These are phyloP conservation scores for Malurus cyaneus DNA, from an alignment of 2,113 vertebrate species.

Conservation along the genomic window DNA sequence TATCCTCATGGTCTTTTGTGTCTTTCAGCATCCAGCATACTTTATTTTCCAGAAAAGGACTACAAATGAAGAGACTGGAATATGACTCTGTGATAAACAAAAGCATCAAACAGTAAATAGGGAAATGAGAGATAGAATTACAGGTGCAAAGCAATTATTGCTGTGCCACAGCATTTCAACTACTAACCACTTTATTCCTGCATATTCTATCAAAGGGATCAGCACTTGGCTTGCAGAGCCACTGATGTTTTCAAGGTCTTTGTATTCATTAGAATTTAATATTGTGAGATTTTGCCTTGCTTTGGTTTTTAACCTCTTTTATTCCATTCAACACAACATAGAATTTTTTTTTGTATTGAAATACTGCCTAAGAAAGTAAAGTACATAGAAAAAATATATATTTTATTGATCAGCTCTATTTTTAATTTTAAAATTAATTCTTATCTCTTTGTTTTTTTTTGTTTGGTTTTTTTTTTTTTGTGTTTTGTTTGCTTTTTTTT, in stretches of 20 bases:
- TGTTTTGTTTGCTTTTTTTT: too few relatives aligned
- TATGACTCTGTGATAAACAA: conserved; percentile 45
- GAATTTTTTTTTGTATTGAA: background rate
- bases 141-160: conserved; percentile 14
- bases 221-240: conserved; percentile 30
- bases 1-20: background rate
- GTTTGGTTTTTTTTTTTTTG: too few relatives aligned
- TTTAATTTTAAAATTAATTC: background rate
- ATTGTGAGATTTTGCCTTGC: background rate
- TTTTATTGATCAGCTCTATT: background rate
- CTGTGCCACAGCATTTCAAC: background rate
- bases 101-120: conserved; percentile 33
- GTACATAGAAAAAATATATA: background rate
- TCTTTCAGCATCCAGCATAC: background rate
- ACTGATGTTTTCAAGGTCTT: conserved; percentile 64
- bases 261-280: conserved; percentile 66
- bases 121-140: conserved; percentile 22
- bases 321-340: background rate
- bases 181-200: conserved; percentile 22
- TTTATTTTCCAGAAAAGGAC: background rate
- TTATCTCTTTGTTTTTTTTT: too few relatives aligned
- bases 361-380: conserved; percentile 8
- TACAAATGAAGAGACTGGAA: conserved; percentile 35
- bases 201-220: conserved; percentile 33
- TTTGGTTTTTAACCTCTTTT: conserved; percentile 20